Conservation (phyloP, 2,113 vertebrate species). For the Eolophus roseicapilla region DNA sequence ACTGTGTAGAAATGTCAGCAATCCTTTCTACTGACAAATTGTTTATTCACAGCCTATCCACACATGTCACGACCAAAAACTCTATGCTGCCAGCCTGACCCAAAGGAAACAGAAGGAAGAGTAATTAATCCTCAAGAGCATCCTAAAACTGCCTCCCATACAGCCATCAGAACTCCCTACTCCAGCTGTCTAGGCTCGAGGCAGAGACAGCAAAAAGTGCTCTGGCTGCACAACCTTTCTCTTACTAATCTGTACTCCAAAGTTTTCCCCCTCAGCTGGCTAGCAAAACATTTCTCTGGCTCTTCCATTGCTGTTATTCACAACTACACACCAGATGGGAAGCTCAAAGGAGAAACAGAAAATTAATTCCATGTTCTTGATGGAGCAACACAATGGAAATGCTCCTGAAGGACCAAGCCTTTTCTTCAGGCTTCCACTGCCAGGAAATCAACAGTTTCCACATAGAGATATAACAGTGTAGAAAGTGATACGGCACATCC, state of each 20-base stretch:
- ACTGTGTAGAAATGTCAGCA: not conserved
- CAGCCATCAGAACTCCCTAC: not conserved
- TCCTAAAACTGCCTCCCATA: not conserved
- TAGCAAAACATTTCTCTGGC: not conserved
- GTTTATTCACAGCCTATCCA: not conserved
- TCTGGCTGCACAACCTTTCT: not conserved
- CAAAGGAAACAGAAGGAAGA: not conserved
- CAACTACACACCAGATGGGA: not conserved
- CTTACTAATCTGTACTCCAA: not conserved
- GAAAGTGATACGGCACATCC: not conserved
- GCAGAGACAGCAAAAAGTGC: not conserved
- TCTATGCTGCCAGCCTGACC: not conserved
- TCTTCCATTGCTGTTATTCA: not conserved
- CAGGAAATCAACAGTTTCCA: not conserved
- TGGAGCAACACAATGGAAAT: not conserved
- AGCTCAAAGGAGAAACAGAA: not conserved
- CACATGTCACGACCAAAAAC: not conserved
- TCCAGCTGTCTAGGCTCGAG: not conserved
- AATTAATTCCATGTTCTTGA: not conserved
- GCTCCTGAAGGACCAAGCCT: not conserved
- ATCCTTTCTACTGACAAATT: not conserved
- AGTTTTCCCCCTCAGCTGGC: not conserved
- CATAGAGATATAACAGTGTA: not conserved
- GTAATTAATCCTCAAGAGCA: slow-evolving; percentile 22
- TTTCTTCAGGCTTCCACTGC: not conserved